A percentile compares a stretch with the other conserved stretches of the same genome.
Conservation (phyloP, 2,797 vertebrate species). For the Clangula hyemalis region DNA sequence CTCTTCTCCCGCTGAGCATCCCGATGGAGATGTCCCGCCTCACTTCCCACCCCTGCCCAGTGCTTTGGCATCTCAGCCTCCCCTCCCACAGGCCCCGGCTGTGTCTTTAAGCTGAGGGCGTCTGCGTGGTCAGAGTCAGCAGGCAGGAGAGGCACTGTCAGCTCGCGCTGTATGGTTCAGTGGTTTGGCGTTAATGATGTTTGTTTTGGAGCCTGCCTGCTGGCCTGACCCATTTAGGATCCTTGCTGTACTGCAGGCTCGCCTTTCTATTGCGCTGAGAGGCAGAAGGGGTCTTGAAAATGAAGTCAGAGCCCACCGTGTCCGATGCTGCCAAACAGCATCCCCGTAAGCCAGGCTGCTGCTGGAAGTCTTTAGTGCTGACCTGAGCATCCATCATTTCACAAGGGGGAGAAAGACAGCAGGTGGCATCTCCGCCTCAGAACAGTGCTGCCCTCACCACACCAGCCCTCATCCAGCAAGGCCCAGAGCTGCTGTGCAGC, state of each 20-base stretch:
- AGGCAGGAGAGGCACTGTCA: conserved; percentile 52
- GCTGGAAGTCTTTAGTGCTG: rapidly evolving
- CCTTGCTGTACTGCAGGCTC: not conserved
- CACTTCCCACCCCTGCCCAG: rapidly evolving
- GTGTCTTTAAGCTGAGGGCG: conserved; percentile 27
- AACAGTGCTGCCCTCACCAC: rapidly evolving
- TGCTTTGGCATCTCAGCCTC: not conserved
- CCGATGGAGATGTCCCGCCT: not conserved
- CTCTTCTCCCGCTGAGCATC: not conserved
- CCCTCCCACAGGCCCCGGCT: not conserved
- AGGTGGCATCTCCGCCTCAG: rapidly evolving
- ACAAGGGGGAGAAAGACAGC: not conserved
- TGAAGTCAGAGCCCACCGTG: not conserved
- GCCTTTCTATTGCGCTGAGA: conserved; percentile 13
- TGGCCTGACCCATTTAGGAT: conserved; percentile 69
- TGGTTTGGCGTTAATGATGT: conserved; percentile 52
- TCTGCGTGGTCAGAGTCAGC: conserved; percentile 43
- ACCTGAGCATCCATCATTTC: not conserved
- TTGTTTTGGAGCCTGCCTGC: conserved; percentile 65
- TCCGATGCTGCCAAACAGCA: not conserved
- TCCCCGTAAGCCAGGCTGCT: not conserved
- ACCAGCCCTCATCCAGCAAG: rapidly evolving
- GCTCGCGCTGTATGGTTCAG: conserved; percentile 57
- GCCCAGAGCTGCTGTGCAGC: not conserved
- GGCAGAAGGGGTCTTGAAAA: not conserved